Evolutionary conservation across 2,888 invertebrate species (phyloP).

Genomic region (Epicampocera succincta): DNA sequence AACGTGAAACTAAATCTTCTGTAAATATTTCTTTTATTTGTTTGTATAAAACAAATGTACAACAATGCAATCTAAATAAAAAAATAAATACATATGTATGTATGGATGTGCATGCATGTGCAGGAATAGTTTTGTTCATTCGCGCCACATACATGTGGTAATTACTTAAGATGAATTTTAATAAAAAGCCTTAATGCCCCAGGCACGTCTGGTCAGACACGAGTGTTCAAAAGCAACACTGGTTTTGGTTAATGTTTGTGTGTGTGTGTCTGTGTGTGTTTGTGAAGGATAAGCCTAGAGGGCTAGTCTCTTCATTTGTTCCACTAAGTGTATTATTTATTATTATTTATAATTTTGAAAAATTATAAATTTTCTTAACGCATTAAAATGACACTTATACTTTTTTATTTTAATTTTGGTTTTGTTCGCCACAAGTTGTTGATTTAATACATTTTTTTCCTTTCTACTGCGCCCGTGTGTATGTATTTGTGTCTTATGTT

Average conservation of each 20-base stretch:
- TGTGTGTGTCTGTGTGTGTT: constrained; percentile 1
- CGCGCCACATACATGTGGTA: constrained; percentile 55
- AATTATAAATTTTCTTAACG: constrained; percentile 61
- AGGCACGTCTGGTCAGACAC: constrained; percentile 49
- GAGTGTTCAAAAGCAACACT: not conserved
- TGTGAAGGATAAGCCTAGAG: constrained; percentile 26
- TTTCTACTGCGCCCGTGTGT: not conserved
- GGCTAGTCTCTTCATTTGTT: constrained; percentile 27
- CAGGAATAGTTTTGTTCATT: constrained; percentile 31
- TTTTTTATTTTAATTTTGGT: constrained; percentile 34
- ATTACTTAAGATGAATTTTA: constrained; percentile 57
- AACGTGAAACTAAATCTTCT: constrained; percentile 40
- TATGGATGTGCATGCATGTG: not conserved
- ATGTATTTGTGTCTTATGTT: constrained; percentile 28
- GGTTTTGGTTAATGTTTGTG: not conserved
- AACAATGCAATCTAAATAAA: constrained; percentile 3
- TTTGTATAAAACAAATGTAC: constrained; percentile 9
- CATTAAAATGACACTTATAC: constrained; percentile 61
- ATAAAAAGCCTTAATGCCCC: constrained; percentile 32
- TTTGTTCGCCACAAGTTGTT: constrained; percentile 40
- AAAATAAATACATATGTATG: too few species aligned
- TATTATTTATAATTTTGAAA: constrained; percentile 44
- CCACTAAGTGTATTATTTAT: not conserved
- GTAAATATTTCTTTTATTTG: constrained; percentile 35
- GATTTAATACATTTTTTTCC: constrained; percentile 37